Evolutionary conservation across 2,113 vertebrate genomes (phyloP).

Genomic region (Oreochromis aureus): DNA sequence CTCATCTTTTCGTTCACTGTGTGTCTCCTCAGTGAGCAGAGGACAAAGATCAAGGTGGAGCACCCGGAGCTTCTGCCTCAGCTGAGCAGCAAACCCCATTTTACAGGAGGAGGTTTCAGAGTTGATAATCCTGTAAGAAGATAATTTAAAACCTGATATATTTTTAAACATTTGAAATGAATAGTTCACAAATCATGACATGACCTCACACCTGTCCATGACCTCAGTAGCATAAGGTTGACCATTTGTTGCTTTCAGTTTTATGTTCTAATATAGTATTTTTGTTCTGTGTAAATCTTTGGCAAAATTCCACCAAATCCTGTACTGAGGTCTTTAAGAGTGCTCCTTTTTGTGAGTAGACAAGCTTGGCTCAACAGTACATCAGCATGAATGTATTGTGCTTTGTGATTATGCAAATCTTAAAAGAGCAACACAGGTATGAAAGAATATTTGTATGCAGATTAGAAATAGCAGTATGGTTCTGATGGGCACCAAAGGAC

Average conservation of each 20-base stretch:
- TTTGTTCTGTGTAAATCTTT: neutral
- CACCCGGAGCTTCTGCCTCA: constrained; percentile 42
- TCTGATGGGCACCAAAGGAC: neutral
- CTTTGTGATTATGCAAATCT: neutral
- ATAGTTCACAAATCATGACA: neutral
- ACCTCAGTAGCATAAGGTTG: neutral
- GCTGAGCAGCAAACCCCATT: constrained; percentile 48
- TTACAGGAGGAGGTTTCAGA: constrained; percentile 49
- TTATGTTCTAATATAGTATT: neutral
- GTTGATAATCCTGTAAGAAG: constrained; percentile 26
- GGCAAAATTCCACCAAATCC: neutral
- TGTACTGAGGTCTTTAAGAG: neutral
- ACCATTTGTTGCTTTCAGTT: neutral
- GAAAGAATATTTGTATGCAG: rapidly evolving
- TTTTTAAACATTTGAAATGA: neutral
- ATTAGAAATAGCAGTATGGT: neutral
- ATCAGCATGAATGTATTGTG: neutral
- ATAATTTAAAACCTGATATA: neutral
- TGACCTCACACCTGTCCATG: neutral
- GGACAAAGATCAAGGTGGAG: constrained; percentile 2
- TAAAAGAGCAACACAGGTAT: neutral
- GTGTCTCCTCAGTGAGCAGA: constrained; percentile 44
- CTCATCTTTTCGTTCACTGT: neutral
- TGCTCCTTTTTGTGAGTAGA: too few species aligned
- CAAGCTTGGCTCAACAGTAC: neutral